Evolutionary conservation across 2,888 invertebrate genomes (phyloP).

Genomic region (Ormyrus pomaceus): DNA sequence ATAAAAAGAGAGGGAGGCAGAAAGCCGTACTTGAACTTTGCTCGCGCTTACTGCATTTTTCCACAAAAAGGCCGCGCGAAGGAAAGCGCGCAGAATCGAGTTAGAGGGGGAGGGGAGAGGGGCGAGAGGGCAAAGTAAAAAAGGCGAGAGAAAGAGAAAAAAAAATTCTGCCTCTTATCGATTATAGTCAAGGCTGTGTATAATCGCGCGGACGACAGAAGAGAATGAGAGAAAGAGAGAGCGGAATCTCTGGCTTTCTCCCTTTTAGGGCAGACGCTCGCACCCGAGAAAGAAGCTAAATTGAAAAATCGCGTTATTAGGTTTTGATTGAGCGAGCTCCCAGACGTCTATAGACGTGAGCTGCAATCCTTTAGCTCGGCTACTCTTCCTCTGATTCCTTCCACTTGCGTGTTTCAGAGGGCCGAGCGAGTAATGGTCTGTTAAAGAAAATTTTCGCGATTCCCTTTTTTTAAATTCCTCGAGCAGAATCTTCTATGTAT

Average conservation of each 20-base stretch:
- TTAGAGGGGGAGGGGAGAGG: slow-evolving; percentile 6
- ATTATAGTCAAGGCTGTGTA: slow-evolving; percentile 50
- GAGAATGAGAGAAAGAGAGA: background rate
- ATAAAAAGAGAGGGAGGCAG: background rate
- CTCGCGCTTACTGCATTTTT: slow-evolving; percentile 42
- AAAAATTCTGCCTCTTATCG: slow-evolving; percentile 43
- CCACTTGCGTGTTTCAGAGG: background rate
- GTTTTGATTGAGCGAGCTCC: slow-evolving; percentile 39
- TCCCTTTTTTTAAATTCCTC: background rate
- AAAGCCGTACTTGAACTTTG: slow-evolving; percentile 44
- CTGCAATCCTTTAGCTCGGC: background rate
- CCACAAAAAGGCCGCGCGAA: slow-evolving; percentile 36
- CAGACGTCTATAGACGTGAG: background rate
- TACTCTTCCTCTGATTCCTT: background rate
- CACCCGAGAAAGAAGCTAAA: background rate
- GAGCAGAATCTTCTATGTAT: no score
- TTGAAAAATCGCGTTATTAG: slow-evolving; percentile 45
- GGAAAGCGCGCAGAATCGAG: slow-evolving; percentile 31
- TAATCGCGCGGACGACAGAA: slow-evolving; percentile 25
- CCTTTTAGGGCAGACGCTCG: background rate
- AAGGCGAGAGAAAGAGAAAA: background rate
- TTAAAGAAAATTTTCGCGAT: background rate
- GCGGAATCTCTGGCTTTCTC: slow-evolving; percentile 1
- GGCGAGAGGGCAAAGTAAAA: slow-evolving; percentile 27
- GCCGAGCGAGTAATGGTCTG: background rate